phyloP scores from a whole-genome alignment of 2,113 vertebrate genomes.

The Brevimyrus niger region DNA sequence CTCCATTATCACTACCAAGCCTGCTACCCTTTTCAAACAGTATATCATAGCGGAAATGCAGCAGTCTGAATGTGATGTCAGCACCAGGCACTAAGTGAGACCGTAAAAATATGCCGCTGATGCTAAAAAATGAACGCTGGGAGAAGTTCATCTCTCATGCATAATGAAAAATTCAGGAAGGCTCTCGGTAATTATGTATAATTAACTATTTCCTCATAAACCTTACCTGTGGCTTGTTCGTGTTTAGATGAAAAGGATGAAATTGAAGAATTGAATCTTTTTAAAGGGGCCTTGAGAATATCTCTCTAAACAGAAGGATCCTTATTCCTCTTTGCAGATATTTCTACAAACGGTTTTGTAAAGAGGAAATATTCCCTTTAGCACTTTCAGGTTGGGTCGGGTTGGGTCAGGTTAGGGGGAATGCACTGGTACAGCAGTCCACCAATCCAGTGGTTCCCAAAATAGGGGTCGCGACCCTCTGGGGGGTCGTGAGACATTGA shows the following conservation, averaged over 20 bases:
- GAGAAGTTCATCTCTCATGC: not conserved
- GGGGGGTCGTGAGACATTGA: no score
- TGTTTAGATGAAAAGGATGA: not conserved
- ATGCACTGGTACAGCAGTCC: not conserved
- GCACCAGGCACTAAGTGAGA: not conserved
- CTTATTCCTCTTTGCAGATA: not conserved
- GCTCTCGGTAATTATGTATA: not conserved
- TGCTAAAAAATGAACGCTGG: not conserved
- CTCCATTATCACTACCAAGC: not conserved
- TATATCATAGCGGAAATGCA: not conserved
- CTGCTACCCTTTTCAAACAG: not conserved
- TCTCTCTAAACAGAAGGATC: not conserved
- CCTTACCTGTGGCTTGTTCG: not conserved
- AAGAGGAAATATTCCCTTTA: not conserved
- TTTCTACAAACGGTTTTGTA: not conserved
- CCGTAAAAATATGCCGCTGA: not conserved
- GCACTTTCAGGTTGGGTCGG: not conserved
- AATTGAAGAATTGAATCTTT: not conserved
- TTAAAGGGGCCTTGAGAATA: not conserved
- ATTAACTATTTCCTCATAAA: not conserved
- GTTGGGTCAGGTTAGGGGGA: not conserved
- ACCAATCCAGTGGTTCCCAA: no score
- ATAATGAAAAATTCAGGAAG: not conserved
- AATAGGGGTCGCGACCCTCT: no score
- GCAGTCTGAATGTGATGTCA: not conserved